phyloP scores from a whole-genome alignment of 2,888 invertebrate genomes.

The Xanthorhoe designata region DNA sequence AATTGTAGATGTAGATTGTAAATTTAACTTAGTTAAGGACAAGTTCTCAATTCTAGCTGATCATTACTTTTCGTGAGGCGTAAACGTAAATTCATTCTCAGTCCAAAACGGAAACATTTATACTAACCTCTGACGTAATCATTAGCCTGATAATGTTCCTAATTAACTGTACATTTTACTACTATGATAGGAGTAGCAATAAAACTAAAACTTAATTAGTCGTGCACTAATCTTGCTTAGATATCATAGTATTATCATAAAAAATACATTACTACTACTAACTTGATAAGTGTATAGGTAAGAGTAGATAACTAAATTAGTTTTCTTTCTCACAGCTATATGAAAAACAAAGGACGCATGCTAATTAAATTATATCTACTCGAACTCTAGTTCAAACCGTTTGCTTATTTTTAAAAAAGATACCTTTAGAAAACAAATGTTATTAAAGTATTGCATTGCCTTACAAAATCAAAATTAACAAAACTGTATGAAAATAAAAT shows the following conservation, averaged over 20 bases:
- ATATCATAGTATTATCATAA: slow-evolving; percentile 61
- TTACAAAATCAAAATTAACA: too few species aligned
- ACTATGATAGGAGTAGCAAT: slow-evolving; percentile 37
- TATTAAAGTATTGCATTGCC: too few species aligned
- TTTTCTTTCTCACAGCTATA: slow-evolving; percentile 46
- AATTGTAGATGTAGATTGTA: too few species aligned
- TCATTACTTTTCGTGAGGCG: neutral
- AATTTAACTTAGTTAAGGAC: too few species aligned
- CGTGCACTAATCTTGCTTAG: slow-evolving; percentile 50
- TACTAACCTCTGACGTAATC: neutral
- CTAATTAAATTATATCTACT: neutral
- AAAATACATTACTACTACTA: slow-evolving; percentile 60
- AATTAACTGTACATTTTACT: slow-evolving; percentile 36
- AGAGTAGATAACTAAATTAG: slow-evolving; percentile 59
- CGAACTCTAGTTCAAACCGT: neutral
- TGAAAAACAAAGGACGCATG: slow-evolving; percentile 13
- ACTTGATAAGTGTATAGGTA: slow-evolving; percentile 56
- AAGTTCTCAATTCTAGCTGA: too few species aligned
- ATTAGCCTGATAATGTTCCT: slow-evolving; percentile 23
- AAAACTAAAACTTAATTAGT: slow-evolving; percentile 52
- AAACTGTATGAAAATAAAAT: too few species aligned
- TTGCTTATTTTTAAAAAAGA: too few species aligned
- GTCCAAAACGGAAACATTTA: slow-evolving; percentile 19
- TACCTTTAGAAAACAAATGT: too few species aligned
- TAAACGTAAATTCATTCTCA: neutral